phyloP scores from a whole-genome alignment of 2,888 invertebrate genomes.

The Plagiodera versicolora region DNA sequence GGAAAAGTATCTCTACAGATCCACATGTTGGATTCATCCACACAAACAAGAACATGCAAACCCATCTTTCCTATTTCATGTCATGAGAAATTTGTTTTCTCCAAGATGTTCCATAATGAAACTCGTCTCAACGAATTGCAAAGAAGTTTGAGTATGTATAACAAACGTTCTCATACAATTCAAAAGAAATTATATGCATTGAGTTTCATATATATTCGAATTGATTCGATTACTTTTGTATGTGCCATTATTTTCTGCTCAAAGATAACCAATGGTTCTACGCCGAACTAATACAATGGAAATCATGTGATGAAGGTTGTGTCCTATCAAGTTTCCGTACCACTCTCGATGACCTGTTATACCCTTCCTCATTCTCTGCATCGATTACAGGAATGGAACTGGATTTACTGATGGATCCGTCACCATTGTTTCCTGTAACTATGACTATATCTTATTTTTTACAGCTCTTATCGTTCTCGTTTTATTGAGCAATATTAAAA shows the following conservation, averaged over 20 bases:
- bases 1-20: slow-evolving; percentile 75
- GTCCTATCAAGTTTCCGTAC: slow-evolving; percentile 67
- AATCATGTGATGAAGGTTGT: slow-evolving; percentile 54
- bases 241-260: not conserved
- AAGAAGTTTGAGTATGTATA: slow-evolving; percentile 49
- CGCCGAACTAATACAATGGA: slow-evolving; percentile 69
- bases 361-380: slow-evolving; percentile 62
- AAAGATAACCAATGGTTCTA: slow-evolving; percentile 64
- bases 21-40: slow-evolving; percentile 68
- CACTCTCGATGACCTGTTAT: slow-evolving; percentile 65
- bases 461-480: too few species aligned
- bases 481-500: too few species aligned
- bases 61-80: slow-evolving; percentile 74
- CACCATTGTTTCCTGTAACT: slow-evolving; percentile 67
- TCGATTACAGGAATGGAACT: slow-evolving; percentile 62
- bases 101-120: slow-evolving; percentile 59
- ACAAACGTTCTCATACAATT: not conserved
- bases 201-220: too few species aligned
- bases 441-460: not conserved
- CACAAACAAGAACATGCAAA: slow-evolving; percentile 66
- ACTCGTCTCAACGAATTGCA: slow-evolving; percentile 56
- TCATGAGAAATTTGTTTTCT: slow-evolving; percentile 72
- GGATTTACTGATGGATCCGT: slow-evolving; percentile 70
- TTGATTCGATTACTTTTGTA: too few species aligned
- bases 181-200: too few species aligned